phyloP scores from a whole-genome alignment of 1,140 invertebrate genomes.

The Zeugodacus cucurbitae region DNA sequence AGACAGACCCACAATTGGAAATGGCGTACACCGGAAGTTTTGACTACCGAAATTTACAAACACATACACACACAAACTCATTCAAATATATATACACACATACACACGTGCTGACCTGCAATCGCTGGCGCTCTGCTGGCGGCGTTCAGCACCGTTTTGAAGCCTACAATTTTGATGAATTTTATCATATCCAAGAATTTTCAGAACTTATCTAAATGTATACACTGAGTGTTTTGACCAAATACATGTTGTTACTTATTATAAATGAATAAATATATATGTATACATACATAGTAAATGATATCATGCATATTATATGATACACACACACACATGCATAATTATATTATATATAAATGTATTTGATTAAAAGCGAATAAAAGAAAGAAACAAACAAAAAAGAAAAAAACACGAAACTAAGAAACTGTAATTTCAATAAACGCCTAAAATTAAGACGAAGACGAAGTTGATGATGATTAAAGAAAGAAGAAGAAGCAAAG shows the following conservation, averaged over 20 bases:
- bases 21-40: too few species aligned
- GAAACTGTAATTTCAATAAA: slow-evolving; percentile 67
- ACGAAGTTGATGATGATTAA: neutral
- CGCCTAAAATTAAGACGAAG: slow-evolving; percentile 10
- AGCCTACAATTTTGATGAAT: neutral
- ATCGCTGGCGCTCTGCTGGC: too few species aligned
- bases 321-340: neutral
- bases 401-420: slow-evolving; percentile 54
- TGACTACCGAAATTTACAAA: too few species aligned
- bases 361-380: neutral
- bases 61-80: neutral
- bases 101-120: too few species aligned
- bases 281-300: neutral
- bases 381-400: slow-evolving; percentile 47
- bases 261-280: too few species aligned
- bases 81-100: too few species aligned
- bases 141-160: too few species aligned
- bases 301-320: slow-evolving; percentile 31
- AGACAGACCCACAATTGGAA: too few species aligned
- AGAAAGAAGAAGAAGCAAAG: neutral
- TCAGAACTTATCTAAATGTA: slow-evolving; percentile 41
- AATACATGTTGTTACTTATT: slow-evolving; percentile 41
- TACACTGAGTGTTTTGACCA: slow-evolving; percentile 50
- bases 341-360: neutral
- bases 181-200: slow-evolving; percentile 30